Base-by-base conservation (phyloP, 1,140 invertebrate genomes). In the Papilio glaucus region DNA sequence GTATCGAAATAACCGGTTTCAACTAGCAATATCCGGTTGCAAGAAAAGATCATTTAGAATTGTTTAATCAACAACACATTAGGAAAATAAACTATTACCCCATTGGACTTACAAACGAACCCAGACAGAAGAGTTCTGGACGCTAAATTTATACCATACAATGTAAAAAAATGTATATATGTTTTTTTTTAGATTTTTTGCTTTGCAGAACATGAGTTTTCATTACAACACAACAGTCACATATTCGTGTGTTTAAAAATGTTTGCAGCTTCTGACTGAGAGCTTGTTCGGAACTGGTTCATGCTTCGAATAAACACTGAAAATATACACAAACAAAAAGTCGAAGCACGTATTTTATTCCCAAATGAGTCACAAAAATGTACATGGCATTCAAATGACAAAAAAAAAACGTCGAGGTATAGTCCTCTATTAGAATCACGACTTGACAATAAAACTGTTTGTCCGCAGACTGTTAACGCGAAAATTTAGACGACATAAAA, bases 301-400 rank as follows among this genome's bases (percentile, higher is more conserved):
- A 68, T 68, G 61, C 61, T 63, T 39, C 62, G 62, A 37, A 65
- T 39, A 65, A 65, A 37, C 18, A 65, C 37, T 38, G 62, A 65
- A 65, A 65, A 65, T 57, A 65, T 65, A 65, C 15, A 41, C 42
- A 69, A 53, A 69, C 45, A 49, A 69, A 68, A 69, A 69, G 41
- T 45, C 42, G 15, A 12, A 33, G 67, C 67, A 69, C 67, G 67
- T 69, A 53, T 69, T 69, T 49, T 53, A 37, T 69, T 69, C 29
- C 67, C 67, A 69, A 69, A 69, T 69, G 67, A 69, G 42, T 69
- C 67, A 69, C 26, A 18, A 13, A 62, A 69, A 69, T 69, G 67
- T 69, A 69, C 42, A 53, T 41, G 42, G 67, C 53, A 69, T 69
- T 69, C 42, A 53, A 65, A 69, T 24, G 49, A 53, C 21, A 12